phyloP scores from a whole-genome alignment of 1,140 invertebrate species.

The Hestina assimilis region DNA sequence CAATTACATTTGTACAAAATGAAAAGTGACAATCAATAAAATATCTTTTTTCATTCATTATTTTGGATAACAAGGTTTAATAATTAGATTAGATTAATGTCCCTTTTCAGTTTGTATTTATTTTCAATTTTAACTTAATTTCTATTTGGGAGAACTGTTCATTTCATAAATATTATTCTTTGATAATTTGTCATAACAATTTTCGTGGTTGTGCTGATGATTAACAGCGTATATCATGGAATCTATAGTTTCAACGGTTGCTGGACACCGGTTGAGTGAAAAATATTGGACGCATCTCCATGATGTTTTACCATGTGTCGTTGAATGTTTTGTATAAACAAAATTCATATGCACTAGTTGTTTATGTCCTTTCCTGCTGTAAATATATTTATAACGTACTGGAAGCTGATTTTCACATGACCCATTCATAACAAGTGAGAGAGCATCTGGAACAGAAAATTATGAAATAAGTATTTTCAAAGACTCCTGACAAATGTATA shows the following conservation, averaged over 20 bases:
- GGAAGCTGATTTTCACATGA: slow-evolving; percentile 54
- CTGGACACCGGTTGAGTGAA: slow-evolving; percentile 73
- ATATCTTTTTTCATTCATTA: too few species aligned
- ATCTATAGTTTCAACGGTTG: slow-evolving; percentile 74
- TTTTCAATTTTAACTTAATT: neutral
- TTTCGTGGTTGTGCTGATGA: slow-evolving; percentile 75
- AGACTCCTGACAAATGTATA: too few species aligned
- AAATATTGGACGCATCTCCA: slow-evolving; percentile 78
- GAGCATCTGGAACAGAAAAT: slow-evolving; percentile 60
- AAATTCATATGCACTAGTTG: slow-evolving; percentile 77
- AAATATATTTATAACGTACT: slow-evolving; percentile 74
- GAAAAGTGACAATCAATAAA: too few species aligned
- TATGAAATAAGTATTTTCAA: too few species aligned
- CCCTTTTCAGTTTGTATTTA: too few species aligned
- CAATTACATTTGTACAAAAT: too few species aligned
- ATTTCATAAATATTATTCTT: slow-evolving; percentile 77
- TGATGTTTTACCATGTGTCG: slow-evolving; percentile 75
- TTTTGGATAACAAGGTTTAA: neutral
- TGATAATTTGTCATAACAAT: slow-evolving; percentile 70
- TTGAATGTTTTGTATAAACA: slow-evolving; percentile 77
- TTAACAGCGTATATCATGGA: slow-evolving; percentile 73
- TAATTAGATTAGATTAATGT: neutral
- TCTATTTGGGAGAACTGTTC: slow-evolving; percentile 46
- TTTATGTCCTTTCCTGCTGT: slow-evolving; percentile 76
- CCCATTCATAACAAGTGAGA: slow-evolving; percentile 67